Evolutionary conservation across 2,113 vertebrate genomes (phyloP), one percentile per base, ranked within the genome.

Genomic region (Echinops telfairi): DNA sequence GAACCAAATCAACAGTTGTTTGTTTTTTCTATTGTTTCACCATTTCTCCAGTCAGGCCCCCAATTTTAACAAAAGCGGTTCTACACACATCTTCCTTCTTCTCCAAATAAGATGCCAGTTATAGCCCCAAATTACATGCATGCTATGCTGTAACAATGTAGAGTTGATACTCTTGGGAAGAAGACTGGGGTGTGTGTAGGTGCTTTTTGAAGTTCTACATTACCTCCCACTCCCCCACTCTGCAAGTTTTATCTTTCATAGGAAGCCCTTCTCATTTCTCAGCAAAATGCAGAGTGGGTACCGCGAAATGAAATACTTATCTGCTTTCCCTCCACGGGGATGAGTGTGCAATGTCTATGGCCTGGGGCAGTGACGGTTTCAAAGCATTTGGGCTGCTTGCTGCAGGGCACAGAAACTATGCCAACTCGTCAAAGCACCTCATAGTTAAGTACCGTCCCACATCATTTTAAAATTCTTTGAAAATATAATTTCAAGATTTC

Each of bases 131-230:
- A 83, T 97, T 97, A 98, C 97, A 97, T 92, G 97, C 98, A 98
- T 98, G 98, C 98, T 98, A 98, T 93, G 84, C 92, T 73, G 96
- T 98, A 98, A 94, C 98, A 98, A 98, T 95, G 98, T 97, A 93
- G 96, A 97, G 92, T 97, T 95, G 98, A 98, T 97, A 97, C 98
- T 97, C 97, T 80, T 64, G 96, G 97, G 97, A 97, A 96, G 96
- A 81, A 97, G 98, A 97, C 97, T 94, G 94, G 89, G 97, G 97
- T 97, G 96, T 97, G 96, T 95, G 93, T 96, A 97, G 98, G 96
- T 97, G 97, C 96, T 95, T 97, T 97, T 92, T 97, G 96, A 96
- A 97, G 97, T 96, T 96, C 23, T 73, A 96, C 97, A 97, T 95
- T 53, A 94, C 95, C 57, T 90, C 95, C 12, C 96, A 96, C 96